Evolutionary conservation across 2,797 vertebrate species (phyloP).

Genomic region (Sebastiscus albofasciatus): DNA sequence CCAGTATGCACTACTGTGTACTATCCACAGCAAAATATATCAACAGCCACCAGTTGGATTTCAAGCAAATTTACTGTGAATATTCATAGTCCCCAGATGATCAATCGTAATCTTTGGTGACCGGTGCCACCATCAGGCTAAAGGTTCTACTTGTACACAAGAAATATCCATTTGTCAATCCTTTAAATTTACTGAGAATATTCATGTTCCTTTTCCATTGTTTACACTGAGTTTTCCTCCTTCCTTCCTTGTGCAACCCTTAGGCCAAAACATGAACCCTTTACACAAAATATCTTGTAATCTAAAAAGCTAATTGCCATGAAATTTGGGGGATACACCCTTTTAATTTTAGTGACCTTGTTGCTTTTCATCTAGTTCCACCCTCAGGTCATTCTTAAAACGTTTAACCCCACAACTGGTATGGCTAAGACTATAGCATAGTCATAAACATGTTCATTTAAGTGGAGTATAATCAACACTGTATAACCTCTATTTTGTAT

Average conservation of each 20-base stretch:
- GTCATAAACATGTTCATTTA: background rate
- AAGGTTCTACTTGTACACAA: background rate
- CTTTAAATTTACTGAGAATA: background rate
- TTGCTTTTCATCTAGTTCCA: background rate
- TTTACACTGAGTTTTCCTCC: background rate
- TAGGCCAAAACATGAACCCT: background rate
- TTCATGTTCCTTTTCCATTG: background rate
- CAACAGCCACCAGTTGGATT: background rate
- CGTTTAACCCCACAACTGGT: background rate
- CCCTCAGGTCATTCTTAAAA: background rate
- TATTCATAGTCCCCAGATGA: background rate
- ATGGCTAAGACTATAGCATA: background rate
- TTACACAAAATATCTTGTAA: background rate
- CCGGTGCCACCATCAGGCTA: background rate
- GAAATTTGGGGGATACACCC: background rate
- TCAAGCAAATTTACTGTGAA: background rate
- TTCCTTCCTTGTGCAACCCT: background rate
- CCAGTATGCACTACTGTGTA: background rate
- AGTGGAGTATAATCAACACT: background rate
- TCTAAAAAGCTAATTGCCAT: background rate
- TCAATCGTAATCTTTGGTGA: background rate
- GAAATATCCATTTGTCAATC: slow-evolving; percentile 4
- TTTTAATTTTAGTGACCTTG: background rate
- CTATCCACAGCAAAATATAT: background rate
- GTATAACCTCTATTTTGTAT: background rate